Evolutionary conservation across 2,888 invertebrate genomes (phyloP).

Genomic region (Mechanitis messenoides): DNA sequence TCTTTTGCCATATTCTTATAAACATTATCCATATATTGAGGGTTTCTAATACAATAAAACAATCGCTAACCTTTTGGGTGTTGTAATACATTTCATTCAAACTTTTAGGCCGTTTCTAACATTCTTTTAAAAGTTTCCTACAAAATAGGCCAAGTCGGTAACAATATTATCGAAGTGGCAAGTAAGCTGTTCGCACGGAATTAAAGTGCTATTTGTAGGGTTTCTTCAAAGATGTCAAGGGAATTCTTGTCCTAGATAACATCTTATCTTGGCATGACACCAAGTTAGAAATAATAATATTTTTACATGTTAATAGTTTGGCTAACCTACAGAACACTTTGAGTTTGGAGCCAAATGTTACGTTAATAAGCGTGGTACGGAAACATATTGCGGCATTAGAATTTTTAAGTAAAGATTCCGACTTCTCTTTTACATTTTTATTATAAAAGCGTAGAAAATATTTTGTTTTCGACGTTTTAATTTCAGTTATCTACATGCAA

Average conservation of each 20-base stretch:
- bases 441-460: too few relatives aligned
- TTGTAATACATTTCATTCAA: conserved; percentile 23
- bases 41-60: conserved; percentile 25
- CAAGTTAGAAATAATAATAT: conserved; percentile 4
- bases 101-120: conserved; percentile 20
- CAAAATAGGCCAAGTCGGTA: conserved; percentile 29
- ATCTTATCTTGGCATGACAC: conserved; percentile 9
- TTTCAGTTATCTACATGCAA: background rate
- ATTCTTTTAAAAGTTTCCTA: conserved; percentile 25
- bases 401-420: background rate
- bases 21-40: conserved; percentile 2
- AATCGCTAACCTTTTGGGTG: conserved; percentile 22
- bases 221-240: conserved; percentile 22
- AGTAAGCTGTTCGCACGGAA: conserved; percentile 28
- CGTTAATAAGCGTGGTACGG: background rate
- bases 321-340: background rate
- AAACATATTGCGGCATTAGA: background rate
- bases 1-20: background rate
- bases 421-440: too few relatives aligned
- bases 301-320: conserved; percentile 4
- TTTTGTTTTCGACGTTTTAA: too few relatives aligned
- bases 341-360: conserved; percentile 1
- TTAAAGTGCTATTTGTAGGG: conserved; percentile 26
- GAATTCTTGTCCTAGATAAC: conserved; percentile 14
- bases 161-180: conserved; percentile 31